A percentile compares a stretch with the other conserved stretches of the same genome.
Conservation (phyloP, 2,797 vertebrate genomes). For the Synanceia verrucosa region DNA sequence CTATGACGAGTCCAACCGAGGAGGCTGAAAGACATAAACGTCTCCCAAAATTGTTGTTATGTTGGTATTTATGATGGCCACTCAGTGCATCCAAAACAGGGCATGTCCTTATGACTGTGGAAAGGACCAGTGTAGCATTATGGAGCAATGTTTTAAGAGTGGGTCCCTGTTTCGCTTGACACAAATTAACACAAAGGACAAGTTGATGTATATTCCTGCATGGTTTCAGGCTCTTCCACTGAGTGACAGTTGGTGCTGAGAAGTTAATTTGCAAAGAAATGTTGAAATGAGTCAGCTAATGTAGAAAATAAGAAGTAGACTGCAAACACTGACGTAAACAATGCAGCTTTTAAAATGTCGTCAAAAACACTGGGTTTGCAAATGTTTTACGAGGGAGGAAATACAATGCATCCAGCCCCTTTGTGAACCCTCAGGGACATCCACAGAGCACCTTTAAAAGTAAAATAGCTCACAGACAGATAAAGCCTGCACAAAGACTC, state of each 20-base stretch:
- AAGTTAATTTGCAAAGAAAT: not conserved
- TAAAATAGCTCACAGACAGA: conserved; percentile 21
- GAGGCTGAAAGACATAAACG: not conserved
- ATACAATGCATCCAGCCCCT: not conserved
- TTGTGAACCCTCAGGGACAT: not conserved
- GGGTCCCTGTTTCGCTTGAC: not conserved
- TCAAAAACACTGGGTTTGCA: not conserved
- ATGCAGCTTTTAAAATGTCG: not conserved
- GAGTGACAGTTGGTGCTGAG: not conserved
- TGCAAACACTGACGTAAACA: not conserved
- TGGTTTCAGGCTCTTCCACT: not conserved
- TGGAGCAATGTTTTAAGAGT: not conserved
- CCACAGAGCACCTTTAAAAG: not conserved
- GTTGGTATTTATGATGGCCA: not conserved
- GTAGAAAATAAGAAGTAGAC: not conserved
- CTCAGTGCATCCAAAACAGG: not conserved
- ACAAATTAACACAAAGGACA: not conserved
- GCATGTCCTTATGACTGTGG: not conserved
- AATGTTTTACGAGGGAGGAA: not conserved
- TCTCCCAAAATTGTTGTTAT: not conserved
- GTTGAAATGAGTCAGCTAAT: not conserved
- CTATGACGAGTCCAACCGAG: not conserved
- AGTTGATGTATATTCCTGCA: not conserved
- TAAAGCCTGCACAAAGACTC: conserved; percentile 5
- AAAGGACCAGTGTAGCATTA: not conserved